These are phyloP conservation scores for Trissoscelio sp. DNA, from an alignment of 2,888 invertebrate genomes.

Conservation along the genomic window DNA sequence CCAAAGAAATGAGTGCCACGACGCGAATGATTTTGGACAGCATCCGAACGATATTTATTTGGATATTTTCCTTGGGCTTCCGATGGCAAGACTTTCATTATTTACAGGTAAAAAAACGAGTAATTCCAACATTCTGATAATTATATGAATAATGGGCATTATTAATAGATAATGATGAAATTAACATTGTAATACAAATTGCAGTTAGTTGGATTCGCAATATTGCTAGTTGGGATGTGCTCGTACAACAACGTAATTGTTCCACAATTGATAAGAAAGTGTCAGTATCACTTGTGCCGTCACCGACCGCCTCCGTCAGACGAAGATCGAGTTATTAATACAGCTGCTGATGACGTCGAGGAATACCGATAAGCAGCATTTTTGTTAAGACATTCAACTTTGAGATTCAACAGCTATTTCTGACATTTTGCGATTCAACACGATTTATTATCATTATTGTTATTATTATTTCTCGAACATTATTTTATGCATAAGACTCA, in stretches of 20 bases:
- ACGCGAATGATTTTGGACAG: conserved; percentile 91
- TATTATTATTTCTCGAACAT: background rate
- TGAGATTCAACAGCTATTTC: conserved; percentile 14
- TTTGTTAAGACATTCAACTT: conserved; percentile 1
- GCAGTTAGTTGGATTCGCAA: conserved; percentile 89
- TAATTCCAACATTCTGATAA: too few species aligned
- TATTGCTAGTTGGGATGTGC: conserved; percentile 92
- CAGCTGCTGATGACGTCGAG: conserved; percentile 77
- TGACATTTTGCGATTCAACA: background rate
- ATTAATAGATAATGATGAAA: background rate
- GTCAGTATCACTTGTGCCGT: conserved; percentile 67
- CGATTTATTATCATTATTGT: background rate
- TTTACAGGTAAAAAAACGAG: conserved; percentile 89
- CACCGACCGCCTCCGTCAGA: conserved; percentile 76
- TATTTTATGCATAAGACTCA: too few species aligned
- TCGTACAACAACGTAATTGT: conserved; percentile 89
- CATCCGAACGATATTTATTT: conserved; percentile 55
- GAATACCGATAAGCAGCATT: conserved; percentile 63
- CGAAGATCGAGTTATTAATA: conserved; percentile 78
- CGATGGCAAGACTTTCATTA: conserved; percentile 92
- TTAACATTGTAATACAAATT: conserved; percentile 72
- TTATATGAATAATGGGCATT: background rate
- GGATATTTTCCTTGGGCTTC: conserved; percentile 84
- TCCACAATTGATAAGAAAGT: conserved; percentile 78
- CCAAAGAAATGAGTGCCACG: conserved; percentile 96